A percentile compares a stretch with the other conserved stretches of the same genome.
Evolutionary conservation across 2,797 vertebrate genomes (phyloP).

Genomic region (Sebastes hubbsi): DNA sequence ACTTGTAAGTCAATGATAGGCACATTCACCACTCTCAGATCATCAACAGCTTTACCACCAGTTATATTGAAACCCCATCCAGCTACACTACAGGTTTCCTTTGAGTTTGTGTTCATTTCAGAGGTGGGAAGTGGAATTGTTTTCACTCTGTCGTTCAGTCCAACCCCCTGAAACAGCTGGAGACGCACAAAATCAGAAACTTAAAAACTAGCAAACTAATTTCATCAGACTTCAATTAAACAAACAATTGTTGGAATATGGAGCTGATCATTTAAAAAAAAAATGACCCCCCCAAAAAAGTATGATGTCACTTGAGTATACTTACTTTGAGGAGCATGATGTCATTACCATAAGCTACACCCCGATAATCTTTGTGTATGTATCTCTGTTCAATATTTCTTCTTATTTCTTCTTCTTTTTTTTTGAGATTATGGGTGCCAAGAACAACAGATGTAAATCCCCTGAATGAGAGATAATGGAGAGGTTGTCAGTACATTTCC

Average conservation of each 20-base stretch:
- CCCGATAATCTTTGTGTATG: not conserved
- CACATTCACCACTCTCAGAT: slow-evolving; percentile 28
- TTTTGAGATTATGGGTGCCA: slow-evolving; percentile 14
- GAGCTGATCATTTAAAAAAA: not conserved
- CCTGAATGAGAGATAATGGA: not conserved
- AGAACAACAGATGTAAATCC: not conserved
- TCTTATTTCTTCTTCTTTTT: not conserved
- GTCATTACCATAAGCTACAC: rapidly evolving
- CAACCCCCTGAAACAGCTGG: slow-evolving; percentile 29
- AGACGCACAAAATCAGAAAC: not conserved
- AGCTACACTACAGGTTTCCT: not conserved
- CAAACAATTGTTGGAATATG: not conserved
- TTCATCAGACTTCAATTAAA: not conserved
- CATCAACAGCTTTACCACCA: not conserved
- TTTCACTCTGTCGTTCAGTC: not conserved
- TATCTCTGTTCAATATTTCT: not conserved
- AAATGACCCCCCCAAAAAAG: not conserved
- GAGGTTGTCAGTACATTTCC: not conserved
- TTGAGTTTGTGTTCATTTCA: not conserved
- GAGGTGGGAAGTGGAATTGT: not conserved
- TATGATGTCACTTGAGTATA: not conserved
- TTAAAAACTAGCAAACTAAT: too few relatives aligned
- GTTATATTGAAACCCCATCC: slow-evolving; percentile 22
- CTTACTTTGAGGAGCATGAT: slow-evolving; percentile 74
- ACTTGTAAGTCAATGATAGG: rapidly evolving